Percentiles rank a stretch among this genome's conserved stretches.
Conservation (phyloP, 1,140 invertebrate species). For the Aphidius gifuensis region DNA sequence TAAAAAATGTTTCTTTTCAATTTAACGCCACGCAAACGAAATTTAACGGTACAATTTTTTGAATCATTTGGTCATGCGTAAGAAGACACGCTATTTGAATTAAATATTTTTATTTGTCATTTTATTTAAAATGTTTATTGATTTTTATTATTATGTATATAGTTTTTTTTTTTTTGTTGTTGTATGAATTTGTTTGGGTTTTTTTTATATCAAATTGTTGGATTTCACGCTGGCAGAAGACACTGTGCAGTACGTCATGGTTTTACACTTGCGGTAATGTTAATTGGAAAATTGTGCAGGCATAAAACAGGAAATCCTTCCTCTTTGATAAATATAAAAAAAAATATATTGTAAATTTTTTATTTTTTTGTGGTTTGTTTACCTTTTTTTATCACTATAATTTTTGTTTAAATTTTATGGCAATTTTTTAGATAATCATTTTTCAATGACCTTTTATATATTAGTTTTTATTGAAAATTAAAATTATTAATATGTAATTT, state of each 20-base stretch:
- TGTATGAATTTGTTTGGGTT: background rate
- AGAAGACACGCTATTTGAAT: too few relatives aligned
- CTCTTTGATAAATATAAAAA: background rate
- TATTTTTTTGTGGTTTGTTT: background rate
- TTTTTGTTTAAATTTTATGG: too few relatives aligned
- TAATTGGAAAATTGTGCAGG: background rate
- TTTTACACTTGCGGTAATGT: conserved; percentile 13
- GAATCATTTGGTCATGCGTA: too few relatives aligned
- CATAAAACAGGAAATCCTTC: background rate
- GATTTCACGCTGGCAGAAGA: background rate
- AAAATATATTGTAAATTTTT: background rate
- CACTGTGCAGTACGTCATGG: background rate
- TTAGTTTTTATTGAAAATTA: too few relatives aligned
- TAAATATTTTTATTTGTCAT: too few relatives aligned
- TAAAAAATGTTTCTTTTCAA: too few relatives aligned
- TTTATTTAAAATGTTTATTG: background rate
- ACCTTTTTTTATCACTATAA: background rate
- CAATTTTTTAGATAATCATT: too few relatives aligned
- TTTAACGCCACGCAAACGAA: too few relatives aligned
- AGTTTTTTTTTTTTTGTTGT: background rate
- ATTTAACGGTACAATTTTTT: too few relatives aligned
- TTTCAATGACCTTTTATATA: too few relatives aligned
- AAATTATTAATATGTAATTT: background rate
- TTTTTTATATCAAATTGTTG: background rate
- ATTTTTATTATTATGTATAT: background rate